These are phyloP conservation scores for Petrocephalus sullivani DNA, from an alignment of 2,797 vertebrate species.

Conservation along the genomic window DNA sequence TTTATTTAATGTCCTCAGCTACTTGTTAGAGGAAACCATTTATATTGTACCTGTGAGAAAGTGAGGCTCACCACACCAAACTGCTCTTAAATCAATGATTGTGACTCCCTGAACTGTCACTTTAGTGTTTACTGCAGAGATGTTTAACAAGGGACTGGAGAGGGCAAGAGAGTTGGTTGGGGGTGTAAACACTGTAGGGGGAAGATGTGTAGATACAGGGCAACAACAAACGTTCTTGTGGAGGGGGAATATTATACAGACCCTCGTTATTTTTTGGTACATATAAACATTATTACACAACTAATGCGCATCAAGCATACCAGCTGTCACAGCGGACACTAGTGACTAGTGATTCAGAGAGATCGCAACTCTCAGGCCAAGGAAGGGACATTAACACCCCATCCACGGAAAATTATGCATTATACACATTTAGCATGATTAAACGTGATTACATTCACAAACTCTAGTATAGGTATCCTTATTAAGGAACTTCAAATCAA, in stretches of 20 bases:
- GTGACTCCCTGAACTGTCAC: background rate
- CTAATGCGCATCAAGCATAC: background rate
- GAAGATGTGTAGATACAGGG: background rate
- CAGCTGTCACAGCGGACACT: background rate
- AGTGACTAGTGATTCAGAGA: background rate
- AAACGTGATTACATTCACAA: background rate
- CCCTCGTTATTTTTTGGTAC: background rate
- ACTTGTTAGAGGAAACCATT: background rate
- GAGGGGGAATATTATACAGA: background rate
- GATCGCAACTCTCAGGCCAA: background rate
- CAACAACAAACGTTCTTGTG: background rate
- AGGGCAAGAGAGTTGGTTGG: background rate
- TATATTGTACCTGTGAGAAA: background rate
- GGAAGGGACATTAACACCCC: background rate
- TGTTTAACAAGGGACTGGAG: background rate
- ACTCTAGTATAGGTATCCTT: background rate
- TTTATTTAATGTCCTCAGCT: background rate
- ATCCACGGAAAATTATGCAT: background rate
- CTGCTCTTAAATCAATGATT: background rate
- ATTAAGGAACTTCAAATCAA: background rate
- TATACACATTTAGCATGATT: background rate
- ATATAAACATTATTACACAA: background rate
- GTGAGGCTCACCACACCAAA: background rate
- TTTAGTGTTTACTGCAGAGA: background rate
- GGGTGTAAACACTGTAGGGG: background rate